phyloP scores from a whole-genome alignment of 2,113 vertebrate genomes.

The Potamarius usumacintae region DNA sequence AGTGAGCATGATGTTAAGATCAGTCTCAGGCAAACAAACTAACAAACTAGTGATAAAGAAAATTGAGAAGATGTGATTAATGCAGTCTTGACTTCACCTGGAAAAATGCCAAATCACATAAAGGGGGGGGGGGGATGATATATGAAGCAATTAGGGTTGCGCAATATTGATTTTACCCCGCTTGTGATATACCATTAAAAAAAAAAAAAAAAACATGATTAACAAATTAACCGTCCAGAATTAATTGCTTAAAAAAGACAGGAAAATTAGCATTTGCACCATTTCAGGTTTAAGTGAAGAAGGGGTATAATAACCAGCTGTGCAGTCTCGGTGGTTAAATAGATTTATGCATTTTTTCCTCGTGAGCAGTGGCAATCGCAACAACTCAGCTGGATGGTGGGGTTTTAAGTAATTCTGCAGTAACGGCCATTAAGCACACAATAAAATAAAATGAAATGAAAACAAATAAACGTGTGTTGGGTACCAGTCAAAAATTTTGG shows the following conservation, averaged over 20 bases:
- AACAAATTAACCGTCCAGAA: not conserved
- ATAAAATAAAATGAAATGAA: not conserved
- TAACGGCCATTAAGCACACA: not conserved
- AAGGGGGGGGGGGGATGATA: not conserved
- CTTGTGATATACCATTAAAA: not conserved
- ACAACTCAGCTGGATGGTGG: not conserved
- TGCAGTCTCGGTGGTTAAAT: not conserved
- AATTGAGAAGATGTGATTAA: not conserved
- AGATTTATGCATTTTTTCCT: constrained; percentile 6
- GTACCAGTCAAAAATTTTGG: no score
- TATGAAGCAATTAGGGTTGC: not conserved
- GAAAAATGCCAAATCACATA: not conserved
- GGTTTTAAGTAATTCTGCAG: not conserved
- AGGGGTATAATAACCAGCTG: not conserved
- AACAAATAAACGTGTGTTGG: no score
- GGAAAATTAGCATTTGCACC: not conserved
- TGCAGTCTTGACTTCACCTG: not conserved
- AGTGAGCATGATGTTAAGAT: constrained; percentile 11
- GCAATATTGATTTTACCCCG: not conserved
- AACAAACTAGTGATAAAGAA: constrained; percentile 1
- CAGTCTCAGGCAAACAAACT: constrained; percentile 13
- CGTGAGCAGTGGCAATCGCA: not conserved
- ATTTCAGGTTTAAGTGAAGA: not conserved
- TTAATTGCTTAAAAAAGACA: not conserved
- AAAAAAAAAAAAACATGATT: not conserved